Percentiles rank a stretch among this genome's conserved stretches.
Conservation (phyloP, 2,113 vertebrate species). For the Gymnorhina tibicen region DNA sequence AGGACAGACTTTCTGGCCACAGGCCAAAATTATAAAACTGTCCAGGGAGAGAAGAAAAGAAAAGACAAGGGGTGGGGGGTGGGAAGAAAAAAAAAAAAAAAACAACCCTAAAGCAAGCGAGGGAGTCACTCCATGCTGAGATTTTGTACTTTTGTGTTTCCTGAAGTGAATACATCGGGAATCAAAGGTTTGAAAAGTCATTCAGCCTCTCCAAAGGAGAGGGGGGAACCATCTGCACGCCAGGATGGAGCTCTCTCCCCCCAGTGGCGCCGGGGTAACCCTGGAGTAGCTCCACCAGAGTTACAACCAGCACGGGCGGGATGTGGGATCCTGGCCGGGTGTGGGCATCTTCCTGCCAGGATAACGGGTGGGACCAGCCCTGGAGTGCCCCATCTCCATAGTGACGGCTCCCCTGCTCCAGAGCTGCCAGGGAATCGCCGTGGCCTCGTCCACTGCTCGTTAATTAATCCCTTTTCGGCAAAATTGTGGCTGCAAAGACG, state of each 20-base stretch:
- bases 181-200: constrained; percentile 67
- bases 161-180: constrained; percentile 46
- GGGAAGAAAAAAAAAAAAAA: background rate
- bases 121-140: constrained; percentile 63
- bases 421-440: background rate
- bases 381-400: background rate
- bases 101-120: background rate
- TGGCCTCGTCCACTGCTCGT: background rate
- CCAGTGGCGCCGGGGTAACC: background rate
- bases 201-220: constrained; percentile 37
- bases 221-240: constrained; percentile 8
- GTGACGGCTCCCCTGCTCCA: background rate
- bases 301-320: background rate
- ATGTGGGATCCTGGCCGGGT: background rate
- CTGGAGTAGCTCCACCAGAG: background rate
- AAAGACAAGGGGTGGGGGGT: background rate
- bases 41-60: constrained; percentile 48
- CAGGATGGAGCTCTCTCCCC: background rate
- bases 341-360: background rate
- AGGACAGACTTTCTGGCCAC: constrained; percentile 57
- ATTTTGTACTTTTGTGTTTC: constrained; percentile 65
- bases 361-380: background rate
- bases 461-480: constrained; percentile 11
- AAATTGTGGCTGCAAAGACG: background rate
- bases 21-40: constrained; percentile 60